A percentile compares a stretch with the other conserved stretches of the same genome.
Conservation (phyloP, 2,113 vertebrate genomes). For the Campylorhamphus procurvoides region DNA sequence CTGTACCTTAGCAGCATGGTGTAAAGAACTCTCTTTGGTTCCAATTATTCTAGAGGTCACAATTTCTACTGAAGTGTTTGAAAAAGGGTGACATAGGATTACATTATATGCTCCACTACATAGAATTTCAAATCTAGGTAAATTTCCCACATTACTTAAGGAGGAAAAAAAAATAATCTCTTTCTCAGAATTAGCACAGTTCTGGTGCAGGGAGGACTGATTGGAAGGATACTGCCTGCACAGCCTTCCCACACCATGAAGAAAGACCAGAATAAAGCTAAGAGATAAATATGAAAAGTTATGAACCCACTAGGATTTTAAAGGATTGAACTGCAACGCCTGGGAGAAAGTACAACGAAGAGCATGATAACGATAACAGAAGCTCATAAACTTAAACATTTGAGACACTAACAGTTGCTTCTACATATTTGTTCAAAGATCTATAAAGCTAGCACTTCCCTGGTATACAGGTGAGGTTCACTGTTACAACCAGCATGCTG, state of each 20-base stretch:
- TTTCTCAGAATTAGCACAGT: not conserved
- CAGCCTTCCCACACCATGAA: not conserved
- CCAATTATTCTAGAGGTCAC: not conserved
- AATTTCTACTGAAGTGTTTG: not conserved
- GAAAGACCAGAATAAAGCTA: not conserved
- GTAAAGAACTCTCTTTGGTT: not conserved
- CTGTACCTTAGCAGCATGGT: accelerated
- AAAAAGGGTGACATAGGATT: not conserved
- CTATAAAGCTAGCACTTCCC: not conserved
- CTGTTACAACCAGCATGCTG: not conserved
- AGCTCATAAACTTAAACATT: not conserved
- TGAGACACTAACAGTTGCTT: not conserved
- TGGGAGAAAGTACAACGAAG: not conserved
- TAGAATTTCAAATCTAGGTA: not conserved
- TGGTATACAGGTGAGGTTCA: not conserved
- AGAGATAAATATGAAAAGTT: not conserved
- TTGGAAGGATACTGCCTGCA: not conserved
- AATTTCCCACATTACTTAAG: not conserved
- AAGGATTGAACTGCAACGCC: not conserved
- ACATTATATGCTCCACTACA: not conserved
- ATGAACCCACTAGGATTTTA: not conserved
- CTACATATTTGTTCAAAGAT: not conserved
- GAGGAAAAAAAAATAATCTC: not conserved
- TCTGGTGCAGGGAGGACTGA: not conserved
- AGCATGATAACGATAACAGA: not conserved